Evolutionary conservation across 1,140 invertebrate genomes (phyloP).

Genomic region (Sycophila sp.): DNA sequence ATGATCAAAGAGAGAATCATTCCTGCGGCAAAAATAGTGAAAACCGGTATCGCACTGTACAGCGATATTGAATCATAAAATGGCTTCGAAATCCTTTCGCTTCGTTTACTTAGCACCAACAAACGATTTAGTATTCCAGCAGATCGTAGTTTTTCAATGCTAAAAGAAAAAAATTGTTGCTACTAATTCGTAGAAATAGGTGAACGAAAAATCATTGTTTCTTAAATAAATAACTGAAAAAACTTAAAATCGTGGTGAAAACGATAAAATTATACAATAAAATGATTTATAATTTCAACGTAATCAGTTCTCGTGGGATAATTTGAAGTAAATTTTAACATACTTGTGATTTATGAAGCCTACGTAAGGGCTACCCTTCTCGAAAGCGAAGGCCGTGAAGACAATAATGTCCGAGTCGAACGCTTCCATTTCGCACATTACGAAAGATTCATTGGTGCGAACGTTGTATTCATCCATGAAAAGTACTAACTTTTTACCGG

Average conservation of each 20-base stretch:
- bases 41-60: background rate
- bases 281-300: too few relatives aligned
- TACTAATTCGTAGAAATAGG: too few relatives aligned
- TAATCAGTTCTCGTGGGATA: too few relatives aligned
- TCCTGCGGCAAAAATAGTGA: background rate
- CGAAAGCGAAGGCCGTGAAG: conserved; percentile 11
- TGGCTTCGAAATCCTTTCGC: too few relatives aligned
- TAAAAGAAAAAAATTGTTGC: too few relatives aligned
- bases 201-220: too few relatives aligned
- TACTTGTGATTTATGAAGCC: conserved; percentile 28
- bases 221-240: too few relatives aligned
- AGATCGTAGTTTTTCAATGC: too few relatives aligned
- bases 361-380: conserved; percentile 33
- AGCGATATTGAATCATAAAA: conserved; percentile 2
- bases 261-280: too few relatives aligned
- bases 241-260: too few relatives aligned
- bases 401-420: conserved; percentile 5
- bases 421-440: conserved; percentile 17
- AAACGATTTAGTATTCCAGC: background rate
- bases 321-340: too few relatives aligned
- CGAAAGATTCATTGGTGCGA: background rate
- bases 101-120: too few relatives aligned
- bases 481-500: background rate
- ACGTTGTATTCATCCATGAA: conserved; percentile 18
- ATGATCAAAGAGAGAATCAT: background rate